A percentile compares a stretch with the other conserved stretches of the same genome.
These are phyloP conservation scores for Idris sp. DNA, from an alignment of 1,140 invertebrate genomes.

Conservation along the genomic window DNA sequence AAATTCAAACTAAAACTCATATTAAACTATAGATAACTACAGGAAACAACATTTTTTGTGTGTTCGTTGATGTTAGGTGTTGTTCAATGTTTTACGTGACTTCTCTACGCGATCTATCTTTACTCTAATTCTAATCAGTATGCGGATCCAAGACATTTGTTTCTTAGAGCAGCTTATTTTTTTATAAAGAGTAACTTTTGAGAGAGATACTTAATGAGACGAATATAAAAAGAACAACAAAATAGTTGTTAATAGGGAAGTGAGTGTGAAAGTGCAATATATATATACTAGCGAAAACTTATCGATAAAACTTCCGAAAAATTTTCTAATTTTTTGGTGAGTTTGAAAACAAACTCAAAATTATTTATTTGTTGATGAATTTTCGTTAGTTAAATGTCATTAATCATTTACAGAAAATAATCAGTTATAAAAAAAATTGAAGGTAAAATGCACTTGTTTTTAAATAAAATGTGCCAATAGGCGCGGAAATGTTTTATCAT, in stretches of 20 bases:
- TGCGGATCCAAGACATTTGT: conserved; percentile 17
- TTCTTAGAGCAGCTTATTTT: conserved; percentile 16
- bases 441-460: too few species aligned
- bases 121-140: conserved; percentile 31
- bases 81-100: conserved; percentile 62
- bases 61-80: conserved; percentile 62
- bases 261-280: background rate
- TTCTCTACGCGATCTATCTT: conserved; percentile 45
- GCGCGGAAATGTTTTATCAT: conserved; percentile 6
- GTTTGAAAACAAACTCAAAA: too few species aligned
- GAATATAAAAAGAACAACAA: conserved; percentile 4
- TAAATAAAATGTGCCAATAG: conserved; percentile 12
- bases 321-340: too few species aligned
- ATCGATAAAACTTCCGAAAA: too few species aligned
- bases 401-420: conserved; percentile 17
- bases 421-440: too few species aligned
- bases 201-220: conserved; percentile 18
- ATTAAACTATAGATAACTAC: conserved; percentile 22
- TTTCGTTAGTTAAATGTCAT: conserved; percentile 6
- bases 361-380: conserved; percentile 21
- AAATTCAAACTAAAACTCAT: background rate
- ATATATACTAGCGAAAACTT: conserved; percentile 1
- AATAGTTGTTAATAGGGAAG: conserved; percentile 5
- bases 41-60: conserved; percentile 53
- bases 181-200: conserved; percentile 13